Conservation (phyloP, 2,797 vertebrate genomes). For the Fratercula arctica region DNA sequence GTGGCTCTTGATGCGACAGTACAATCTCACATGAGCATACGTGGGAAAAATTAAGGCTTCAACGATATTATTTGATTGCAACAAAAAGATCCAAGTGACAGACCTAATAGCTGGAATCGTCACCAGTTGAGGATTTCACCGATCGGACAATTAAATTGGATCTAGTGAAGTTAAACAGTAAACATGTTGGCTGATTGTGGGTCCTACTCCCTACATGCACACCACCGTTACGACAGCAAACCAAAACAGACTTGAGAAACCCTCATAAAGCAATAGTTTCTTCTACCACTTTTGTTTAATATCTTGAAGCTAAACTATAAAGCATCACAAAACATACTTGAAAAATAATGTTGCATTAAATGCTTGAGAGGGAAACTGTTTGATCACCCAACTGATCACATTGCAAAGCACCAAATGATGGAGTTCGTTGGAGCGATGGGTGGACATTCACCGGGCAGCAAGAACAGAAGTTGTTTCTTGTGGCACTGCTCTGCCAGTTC, state of each 20-base stretch:
- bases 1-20: background rate
- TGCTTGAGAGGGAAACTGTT: background rate
- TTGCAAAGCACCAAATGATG: background rate
- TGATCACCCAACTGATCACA: background rate
- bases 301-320: background rate
- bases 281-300: background rate
- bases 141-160: background rate
- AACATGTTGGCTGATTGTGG: background rate
- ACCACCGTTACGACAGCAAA: background rate
- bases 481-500: background rate
- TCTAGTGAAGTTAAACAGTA: background rate
- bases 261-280: background rate
- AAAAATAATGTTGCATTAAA: background rate
- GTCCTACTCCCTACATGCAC: background rate
- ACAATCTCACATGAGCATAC: background rate
- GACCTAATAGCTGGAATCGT: background rate
- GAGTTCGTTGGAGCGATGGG: accelerated
- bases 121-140: background rate
- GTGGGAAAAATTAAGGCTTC: background rate
- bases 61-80: background rate
- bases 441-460: background rate
- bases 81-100: background rate
- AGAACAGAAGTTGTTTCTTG: background rate
- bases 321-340: background rate
- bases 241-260: background rate